Conservation (phyloP, 1,140 invertebrate species). For the Mycetomoellerius zeteki region DNA sequence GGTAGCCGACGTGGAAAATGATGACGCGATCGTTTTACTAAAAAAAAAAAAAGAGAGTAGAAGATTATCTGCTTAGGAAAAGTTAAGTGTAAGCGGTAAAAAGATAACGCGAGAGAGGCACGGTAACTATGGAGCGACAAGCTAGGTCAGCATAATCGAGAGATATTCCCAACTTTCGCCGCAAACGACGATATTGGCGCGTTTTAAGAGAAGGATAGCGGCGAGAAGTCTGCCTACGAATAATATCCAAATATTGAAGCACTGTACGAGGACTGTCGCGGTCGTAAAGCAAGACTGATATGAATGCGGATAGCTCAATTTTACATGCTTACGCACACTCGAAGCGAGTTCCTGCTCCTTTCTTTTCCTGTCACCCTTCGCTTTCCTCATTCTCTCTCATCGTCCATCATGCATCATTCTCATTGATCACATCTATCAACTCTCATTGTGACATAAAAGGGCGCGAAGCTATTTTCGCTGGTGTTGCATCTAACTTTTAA, state of each 20-base stretch:
- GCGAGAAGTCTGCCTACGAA: constrained; percentile 56
- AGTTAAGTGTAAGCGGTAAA: neutral
- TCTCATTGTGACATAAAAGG: neutral
- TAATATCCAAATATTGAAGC: constrained; percentile 82
- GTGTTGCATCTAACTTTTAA: neutral
- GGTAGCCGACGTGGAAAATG: constrained; percentile 22
- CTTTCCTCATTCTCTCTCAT: neutral
- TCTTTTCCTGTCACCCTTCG: neutral
- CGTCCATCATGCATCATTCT: constrained; percentile 67
- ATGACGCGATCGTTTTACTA: constrained; percentile 27
- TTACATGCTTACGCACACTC: constrained; percentile 63
- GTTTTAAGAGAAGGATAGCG: constrained; percentile 33
- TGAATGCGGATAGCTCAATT: constrained; percentile 82
- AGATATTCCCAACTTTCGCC: constrained; percentile 22
- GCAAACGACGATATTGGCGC: constrained; percentile 45
- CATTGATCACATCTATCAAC: constrained; percentile 56
- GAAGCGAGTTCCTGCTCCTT: constrained; percentile 19
- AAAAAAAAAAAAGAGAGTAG: neutral
- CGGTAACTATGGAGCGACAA: constrained; percentile 19
- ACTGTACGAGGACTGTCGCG: constrained; percentile 72
- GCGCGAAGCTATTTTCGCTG: neutral
- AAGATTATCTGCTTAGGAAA: constrained; percentile 2
- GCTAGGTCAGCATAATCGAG: constrained; percentile 71
- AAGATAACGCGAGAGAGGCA: neutral
- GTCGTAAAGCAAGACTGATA: constrained; percentile 78